Evolutionary conservation across 2,888 invertebrate genomes (phyloP), one percentile per base, ranked within the genome.

Genomic region (Macrosoma leucophasiata): DNA sequence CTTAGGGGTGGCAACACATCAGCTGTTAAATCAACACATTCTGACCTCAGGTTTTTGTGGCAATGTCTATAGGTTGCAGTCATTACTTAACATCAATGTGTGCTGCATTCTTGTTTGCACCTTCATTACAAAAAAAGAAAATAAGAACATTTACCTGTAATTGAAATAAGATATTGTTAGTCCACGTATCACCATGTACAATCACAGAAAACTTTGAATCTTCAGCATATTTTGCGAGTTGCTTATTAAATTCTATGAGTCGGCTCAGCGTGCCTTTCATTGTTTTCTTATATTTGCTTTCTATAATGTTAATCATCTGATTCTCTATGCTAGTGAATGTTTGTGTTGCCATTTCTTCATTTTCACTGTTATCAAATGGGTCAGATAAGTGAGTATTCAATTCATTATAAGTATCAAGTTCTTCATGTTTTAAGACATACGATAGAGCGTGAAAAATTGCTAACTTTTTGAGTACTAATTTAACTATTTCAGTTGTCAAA

Each of bases 171-270:
- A 70, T 49, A 35, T 71, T 71, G 21, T 68, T 70, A 1, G 57
- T 63, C 69, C 70, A 70, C 11, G 55, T 50, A 34, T 71, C 70
- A 4, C 70, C 70, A 33, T 71, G 70, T 21, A 49, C 49, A 9
- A 70, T 55, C 3, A 67, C 44, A 5, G 54, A 36, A 39, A 55
- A 49, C 38, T 57, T 62, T 3, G 53, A 52, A 1, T 40, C 40
- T 2, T 14, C 13, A 10, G 61, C 52, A 15, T 18, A 20, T 29
- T 38, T 52, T 2, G 32, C 1, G 4, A 52, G 17, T 43, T 54
- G 48, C 2, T 10, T 29, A 1, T 35, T 23, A 6, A 15, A 4
- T 1, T 21, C 1, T 3, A 36, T 0, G 3, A 46, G 3, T 7
- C 42, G 30, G 21, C 23, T 15, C 2, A 58, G 0, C 30, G 48